These are phyloP conservation scores for Rhingia campestris DNA, from an alignment of 2,888 invertebrate genomes.

Conservation along the genomic window DNA sequence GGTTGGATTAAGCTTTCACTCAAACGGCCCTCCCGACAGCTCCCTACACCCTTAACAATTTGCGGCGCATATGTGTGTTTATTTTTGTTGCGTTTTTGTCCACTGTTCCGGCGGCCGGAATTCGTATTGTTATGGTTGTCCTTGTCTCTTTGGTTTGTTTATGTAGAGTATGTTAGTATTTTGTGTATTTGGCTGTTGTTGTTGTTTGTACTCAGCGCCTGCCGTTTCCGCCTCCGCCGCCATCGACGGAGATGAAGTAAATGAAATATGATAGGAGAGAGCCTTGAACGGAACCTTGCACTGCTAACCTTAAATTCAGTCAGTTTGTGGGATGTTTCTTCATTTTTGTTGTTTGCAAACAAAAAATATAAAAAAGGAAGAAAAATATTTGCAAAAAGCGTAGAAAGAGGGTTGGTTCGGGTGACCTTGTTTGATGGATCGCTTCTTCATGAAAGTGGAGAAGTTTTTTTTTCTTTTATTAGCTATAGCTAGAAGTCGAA, in stretches of 20 bases:
- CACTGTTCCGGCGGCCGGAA: slow-evolving; percentile 46
- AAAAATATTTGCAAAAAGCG: slow-evolving; percentile 30
- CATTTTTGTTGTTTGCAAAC: not conserved
- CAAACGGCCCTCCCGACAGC: not conserved
- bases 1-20: slow-evolving; percentile 53
- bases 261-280: slow-evolving; percentile 56
- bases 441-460: slow-evolving; percentile 34
- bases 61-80: slow-evolving; percentile 31
- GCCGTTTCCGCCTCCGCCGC: not conserved
- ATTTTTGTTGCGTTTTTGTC: slow-evolving; percentile 47
- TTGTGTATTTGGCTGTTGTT: slow-evolving; percentile 45
- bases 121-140: slow-evolving; percentile 27
- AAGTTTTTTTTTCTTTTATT: not conserved
- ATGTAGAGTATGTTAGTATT: slow-evolving; percentile 41
- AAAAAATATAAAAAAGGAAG: no score
- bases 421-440: slow-evolving; percentile 56
- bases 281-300: slow-evolving; percentile 70
- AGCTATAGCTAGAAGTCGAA: not conserved
- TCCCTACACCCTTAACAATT: not conserved
- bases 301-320: slow-evolving; percentile 63
- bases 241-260: slow-evolving; percentile 27
- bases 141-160: slow-evolving; percentile 48
- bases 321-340: slow-evolving; percentile 42
- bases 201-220: slow-evolving; percentile 32
- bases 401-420: slow-evolving; percentile 18